These are phyloP conservation scores for Kuschelorhynchus macadamiae DNA, from an alignment of 2,888 invertebrate genomes.

Conservation along the genomic window DNA sequence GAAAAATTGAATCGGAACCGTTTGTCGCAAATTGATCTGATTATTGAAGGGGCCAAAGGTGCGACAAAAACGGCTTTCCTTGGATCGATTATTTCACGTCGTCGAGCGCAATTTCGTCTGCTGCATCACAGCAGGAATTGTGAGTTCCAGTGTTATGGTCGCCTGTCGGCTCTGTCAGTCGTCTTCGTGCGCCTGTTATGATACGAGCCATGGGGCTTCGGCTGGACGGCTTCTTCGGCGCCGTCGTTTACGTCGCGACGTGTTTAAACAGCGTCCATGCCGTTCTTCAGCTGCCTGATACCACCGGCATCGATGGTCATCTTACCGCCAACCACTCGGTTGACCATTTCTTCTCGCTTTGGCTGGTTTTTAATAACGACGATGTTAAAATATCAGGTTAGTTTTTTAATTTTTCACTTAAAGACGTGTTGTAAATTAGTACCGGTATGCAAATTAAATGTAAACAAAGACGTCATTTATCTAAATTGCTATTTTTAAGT, in stretches of 20 bases:
- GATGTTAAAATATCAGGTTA: slow-evolving; percentile 69
- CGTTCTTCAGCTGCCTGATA: slow-evolving; percentile 65
- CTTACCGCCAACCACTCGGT: slow-evolving; percentile 69
- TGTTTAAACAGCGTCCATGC: slow-evolving; percentile 35
- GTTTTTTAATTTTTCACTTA: slow-evolving; percentile 2
- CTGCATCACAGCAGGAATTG: slow-evolving; percentile 45
- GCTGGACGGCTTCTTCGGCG: slow-evolving; percentile 36
- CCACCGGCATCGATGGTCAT: slow-evolving; percentile 70
- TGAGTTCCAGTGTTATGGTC: slow-evolving; percentile 50
- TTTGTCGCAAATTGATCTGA: no score
- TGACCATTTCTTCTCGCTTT: slow-evolving; percentile 71
- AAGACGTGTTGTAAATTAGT: background rate
- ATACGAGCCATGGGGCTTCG: slow-evolving; percentile 51
- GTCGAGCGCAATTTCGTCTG: slow-evolving; percentile 47
- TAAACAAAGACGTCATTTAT: no score
- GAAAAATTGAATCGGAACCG: no score
- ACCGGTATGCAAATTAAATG: no score
- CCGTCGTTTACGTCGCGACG: slow-evolving; percentile 41
- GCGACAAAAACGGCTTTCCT: slow-evolving; percentile 34
- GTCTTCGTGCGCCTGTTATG: slow-evolving; percentile 48
- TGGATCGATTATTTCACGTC: slow-evolving; percentile 51
- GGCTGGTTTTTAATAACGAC: slow-evolving; percentile 71
- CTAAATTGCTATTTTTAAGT: no score
- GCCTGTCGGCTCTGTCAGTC: slow-evolving; percentile 51
- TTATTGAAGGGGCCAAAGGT: no score